Evolutionary conservation across 2,888 invertebrate species (phyloP).

Genomic region (Cephus sareptanus): DNA sequence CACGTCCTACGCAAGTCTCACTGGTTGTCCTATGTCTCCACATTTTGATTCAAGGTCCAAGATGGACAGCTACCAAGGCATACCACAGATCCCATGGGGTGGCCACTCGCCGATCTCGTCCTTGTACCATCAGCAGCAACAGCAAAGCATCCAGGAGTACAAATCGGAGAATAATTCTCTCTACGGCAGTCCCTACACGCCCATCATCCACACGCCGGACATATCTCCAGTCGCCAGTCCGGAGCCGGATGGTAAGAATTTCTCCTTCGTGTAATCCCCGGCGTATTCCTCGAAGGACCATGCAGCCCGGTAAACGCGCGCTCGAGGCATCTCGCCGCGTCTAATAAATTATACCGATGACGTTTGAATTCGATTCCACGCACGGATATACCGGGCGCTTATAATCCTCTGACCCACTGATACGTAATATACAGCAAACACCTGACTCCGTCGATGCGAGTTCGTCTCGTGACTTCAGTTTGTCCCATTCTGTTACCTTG

Average conservation of each 20-base stretch:
- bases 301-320: too few relatives aligned
- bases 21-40: too few relatives aligned
- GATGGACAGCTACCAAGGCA: conserved; percentile 63
- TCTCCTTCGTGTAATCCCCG: neutral
- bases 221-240: conserved; percentile 87
- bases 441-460: neutral
- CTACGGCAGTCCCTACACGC: conserved; percentile 64
- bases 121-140: conserved; percentile 65
- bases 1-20: too few relatives aligned
- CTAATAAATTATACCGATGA: neutral
- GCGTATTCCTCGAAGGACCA: too few relatives aligned
- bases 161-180: conserved; percentile 65
- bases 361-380: conserved; percentile 3
- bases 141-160: conserved; percentile 61
- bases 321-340: neutral
- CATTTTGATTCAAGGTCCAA: conserved; percentile 51
- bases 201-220: conserved; percentile 80
- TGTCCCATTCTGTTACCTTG: too few relatives aligned
- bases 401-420: too few relatives aligned
- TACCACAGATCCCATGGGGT: conserved; percentile 63
- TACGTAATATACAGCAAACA: neutral
- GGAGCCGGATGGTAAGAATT: conserved; percentile 75
- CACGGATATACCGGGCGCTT: neutral
- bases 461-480: too few relatives aligned
- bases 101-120: conserved; percentile 64